Evolutionary conservation across 2,888 invertebrate species (phyloP).

Genomic region (Dasysyrphus albostriatus): DNA sequence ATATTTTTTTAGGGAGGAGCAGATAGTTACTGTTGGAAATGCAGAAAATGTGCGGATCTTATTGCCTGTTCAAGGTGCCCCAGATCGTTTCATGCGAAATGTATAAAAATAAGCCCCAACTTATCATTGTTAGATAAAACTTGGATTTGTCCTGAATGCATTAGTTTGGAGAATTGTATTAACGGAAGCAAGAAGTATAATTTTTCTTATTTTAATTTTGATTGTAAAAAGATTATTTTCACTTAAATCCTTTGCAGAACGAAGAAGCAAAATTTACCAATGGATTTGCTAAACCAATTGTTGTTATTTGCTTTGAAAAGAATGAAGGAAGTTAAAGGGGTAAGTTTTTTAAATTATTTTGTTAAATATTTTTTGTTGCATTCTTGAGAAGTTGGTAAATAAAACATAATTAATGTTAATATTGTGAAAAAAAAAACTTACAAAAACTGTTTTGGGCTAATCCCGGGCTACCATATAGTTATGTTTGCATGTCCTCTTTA

Average conservation of each 20-base stretch:
- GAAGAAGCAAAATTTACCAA: conserved; percentile 80
- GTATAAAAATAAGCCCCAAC: conserved; percentile 85
- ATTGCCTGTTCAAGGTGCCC: conserved; percentile 92
- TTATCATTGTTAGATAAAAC: conserved; percentile 81
- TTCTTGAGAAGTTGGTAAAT: too few relatives aligned
- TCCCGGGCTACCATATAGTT: too few relatives aligned
- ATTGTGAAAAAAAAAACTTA: too few relatives aligned
- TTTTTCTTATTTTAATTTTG: conserved; percentile 1
- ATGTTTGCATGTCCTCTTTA: too few relatives aligned
- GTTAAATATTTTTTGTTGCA: too few relatives aligned
- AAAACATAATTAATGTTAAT: too few relatives aligned
- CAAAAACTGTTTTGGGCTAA: too few relatives aligned
- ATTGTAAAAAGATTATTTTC: background rate
- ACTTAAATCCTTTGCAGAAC: conserved; percentile 75
- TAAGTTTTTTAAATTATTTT: conserved; percentile 80
- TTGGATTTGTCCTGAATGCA: conserved; percentile 96
- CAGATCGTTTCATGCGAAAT: conserved; percentile 92
- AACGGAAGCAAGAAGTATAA: conserved; percentile 80
- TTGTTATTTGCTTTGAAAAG: conserved; percentile 91
- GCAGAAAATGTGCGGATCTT: conserved; percentile 89
- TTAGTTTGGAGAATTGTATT: conserved; percentile 85
- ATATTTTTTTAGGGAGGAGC: conserved; percentile 83
- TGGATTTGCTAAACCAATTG: conserved; percentile 89
- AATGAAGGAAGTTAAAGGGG: conserved; percentile 92
- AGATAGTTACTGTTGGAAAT: conserved; percentile 96